Conservation (phyloP, 2,797 vertebrate species). For the Muscicapa striata region DNA sequence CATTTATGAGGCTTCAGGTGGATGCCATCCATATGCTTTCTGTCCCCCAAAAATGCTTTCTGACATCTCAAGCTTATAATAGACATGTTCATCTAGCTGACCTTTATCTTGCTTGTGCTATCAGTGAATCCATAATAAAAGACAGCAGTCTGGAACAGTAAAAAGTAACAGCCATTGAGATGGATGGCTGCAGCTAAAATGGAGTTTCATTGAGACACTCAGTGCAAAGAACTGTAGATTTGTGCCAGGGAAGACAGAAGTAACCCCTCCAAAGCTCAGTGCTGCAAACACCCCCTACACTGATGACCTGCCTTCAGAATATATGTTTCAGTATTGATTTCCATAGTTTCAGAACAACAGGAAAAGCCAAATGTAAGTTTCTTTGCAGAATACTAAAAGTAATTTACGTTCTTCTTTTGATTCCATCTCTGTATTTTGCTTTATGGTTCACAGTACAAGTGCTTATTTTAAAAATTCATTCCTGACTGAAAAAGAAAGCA, state of each 20-base stretch:
- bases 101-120: conserved; percentile 77
- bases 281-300: conserved; percentile 69
- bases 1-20: conserved; percentile 53
- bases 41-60: conserved; percentile 54
- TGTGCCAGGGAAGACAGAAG: conserved; percentile 65
- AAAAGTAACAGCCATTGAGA: conserved; percentile 75
- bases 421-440: conserved; percentile 76
- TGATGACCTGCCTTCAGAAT: conserved; percentile 74
- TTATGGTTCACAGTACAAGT: conserved; percentile 78
- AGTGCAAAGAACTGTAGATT: conserved; percentile 74
- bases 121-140: conserved; percentile 78
- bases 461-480: conserved; percentile 77
- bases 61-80: conserved; percentile 67
- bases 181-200: conserved; percentile 70
- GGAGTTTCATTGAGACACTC: conserved; percentile 73
- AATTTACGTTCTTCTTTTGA: conserved; percentile 78
- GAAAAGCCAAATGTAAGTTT: conserved; percentile 79
- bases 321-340: conserved; percentile 79
- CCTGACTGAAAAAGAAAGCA: conserved; percentile 55
- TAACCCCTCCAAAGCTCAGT: conserved; percentile 73
- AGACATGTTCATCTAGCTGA: conserved; percentile 74
- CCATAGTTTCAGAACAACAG: conserved; percentile 77
- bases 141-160: conserved; percentile 69
- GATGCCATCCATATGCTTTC: background rate
- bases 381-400: conserved; percentile 76